A percentile compares a stretch with the other conserved stretches of the same genome.
Evolutionary conservation across 2,113 vertebrate species (phyloP).

Genomic region (Tragelaphus strepsiceros): DNA sequence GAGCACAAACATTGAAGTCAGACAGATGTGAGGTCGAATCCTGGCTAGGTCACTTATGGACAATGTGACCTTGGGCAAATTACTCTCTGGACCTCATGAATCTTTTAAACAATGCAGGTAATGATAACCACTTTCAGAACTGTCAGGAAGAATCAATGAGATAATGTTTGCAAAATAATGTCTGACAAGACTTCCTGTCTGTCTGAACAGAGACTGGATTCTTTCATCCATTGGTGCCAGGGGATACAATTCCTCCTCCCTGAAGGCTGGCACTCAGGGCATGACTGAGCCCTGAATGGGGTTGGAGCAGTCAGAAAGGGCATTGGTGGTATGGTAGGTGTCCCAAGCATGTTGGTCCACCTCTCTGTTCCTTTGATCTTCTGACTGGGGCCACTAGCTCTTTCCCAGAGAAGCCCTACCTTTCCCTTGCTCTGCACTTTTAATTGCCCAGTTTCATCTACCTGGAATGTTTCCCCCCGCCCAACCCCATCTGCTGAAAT

Average conservation of each 20-base stretch:
- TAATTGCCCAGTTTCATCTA: not conserved
- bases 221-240: not conserved
- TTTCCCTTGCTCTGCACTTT: not conserved
- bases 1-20: not conserved
- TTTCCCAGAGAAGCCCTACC: not conserved
- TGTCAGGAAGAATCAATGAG: conserved; percentile 26
- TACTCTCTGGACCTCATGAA: not conserved
- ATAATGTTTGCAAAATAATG: not conserved
- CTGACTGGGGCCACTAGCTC: not conserved
- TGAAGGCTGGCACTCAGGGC: not conserved
- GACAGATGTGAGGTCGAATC: not conserved
- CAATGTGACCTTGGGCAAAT: not conserved
- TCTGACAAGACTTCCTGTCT: not conserved
- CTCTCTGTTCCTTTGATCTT: not conserved
- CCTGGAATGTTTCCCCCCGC: not conserved
- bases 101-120: conserved; percentile 26
- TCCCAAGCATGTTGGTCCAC: too few relatives aligned
- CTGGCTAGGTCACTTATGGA: not conserved
- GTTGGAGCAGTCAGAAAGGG: not conserved
- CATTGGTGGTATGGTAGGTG: not conserved
- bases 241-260: not conserved
- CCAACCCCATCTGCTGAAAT: not conserved
- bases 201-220: not conserved
- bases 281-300: not conserved
- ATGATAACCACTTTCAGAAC: not conserved